Evolutionary conservation across 2,797 vertebrate genomes (phyloP).

Genomic region (Gastrophryne carolinensis): DNA sequence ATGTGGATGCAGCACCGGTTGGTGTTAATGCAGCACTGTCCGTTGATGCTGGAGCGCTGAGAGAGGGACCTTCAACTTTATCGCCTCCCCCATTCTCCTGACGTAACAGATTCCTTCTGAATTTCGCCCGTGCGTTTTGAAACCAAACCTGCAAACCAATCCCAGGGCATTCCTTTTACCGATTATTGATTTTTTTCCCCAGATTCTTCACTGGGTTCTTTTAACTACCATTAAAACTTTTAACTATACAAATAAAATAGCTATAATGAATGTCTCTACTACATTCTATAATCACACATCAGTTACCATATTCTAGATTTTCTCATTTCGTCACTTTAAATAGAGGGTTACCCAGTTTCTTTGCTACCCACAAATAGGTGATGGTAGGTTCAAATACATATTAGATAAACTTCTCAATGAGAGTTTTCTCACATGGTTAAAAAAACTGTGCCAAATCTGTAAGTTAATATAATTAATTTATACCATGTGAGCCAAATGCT

Average conservation of each 20-base stretch:
- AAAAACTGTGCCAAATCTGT: too few relatives aligned
- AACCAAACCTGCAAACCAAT: slow-evolving; percentile 99
- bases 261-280: background rate
- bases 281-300: slow-evolving; percentile 1
- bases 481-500: too few relatives aligned
- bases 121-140: slow-evolving; percentile 99
- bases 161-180: slow-evolving; percentile 92
- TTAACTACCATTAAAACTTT: background rate
- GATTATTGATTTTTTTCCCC: slow-evolving; percentile 61
- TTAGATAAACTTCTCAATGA: too few relatives aligned
- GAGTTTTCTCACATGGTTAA: too few relatives aligned
- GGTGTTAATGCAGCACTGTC: slow-evolving; percentile 97
- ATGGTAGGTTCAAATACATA: too few relatives aligned
- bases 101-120: slow-evolving; percentile 99
- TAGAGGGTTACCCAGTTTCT: too few relatives aligned
- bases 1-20: slow-evolving; percentile 96
- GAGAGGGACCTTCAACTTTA: slow-evolving; percentile 97
- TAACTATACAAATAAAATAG: background rate
- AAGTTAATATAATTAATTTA: too few relatives aligned
- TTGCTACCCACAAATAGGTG: too few relatives aligned
- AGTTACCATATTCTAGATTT: background rate
- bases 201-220: slow-evolving; percentile 58
- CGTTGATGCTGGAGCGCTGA: slow-evolving; percentile 90
- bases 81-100: slow-evolving; percentile 99
- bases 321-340: too few relatives aligned